These are phyloP conservation scores for Benitochromis conjunctus DNA, from an alignment of 2,113 vertebrate species.

Conservation along the genomic window DNA sequence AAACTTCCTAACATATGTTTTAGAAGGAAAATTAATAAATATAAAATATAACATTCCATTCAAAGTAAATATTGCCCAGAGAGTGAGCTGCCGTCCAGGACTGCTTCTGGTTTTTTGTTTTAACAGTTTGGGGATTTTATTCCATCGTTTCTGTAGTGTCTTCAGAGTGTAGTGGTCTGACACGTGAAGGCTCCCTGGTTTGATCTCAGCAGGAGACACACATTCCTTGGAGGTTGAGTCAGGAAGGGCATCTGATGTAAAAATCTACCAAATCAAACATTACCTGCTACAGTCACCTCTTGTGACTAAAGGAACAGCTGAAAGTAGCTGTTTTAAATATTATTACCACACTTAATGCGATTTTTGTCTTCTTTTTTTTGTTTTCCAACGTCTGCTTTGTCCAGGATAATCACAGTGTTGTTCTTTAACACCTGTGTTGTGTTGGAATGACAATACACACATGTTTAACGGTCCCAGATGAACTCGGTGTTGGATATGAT, in stretches of 20 bases:
- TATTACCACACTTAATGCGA: background rate
- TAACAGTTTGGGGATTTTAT: background rate
- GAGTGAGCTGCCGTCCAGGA: background rate
- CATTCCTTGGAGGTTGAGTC: background rate
- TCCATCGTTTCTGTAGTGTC: background rate
- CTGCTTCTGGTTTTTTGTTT: background rate
- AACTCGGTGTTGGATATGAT: slow-evolving; percentile 13
- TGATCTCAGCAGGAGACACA: background rate
- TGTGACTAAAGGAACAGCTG: background rate
- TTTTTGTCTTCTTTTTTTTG: background rate
- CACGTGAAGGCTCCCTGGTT: background rate
- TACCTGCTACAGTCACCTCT: background rate
- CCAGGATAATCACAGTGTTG: background rate
- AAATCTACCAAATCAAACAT: background rate
- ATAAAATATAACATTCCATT: background rate
- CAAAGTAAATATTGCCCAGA: background rate
- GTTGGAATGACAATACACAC: background rate
- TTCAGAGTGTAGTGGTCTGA: background rate
- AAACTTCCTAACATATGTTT: background rate
- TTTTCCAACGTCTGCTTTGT: background rate
- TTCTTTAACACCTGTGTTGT: background rate
- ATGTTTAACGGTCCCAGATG: background rate
- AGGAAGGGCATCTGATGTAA: background rate
- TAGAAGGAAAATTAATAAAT: no score
- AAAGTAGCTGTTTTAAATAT: background rate